phyloP scores from a whole-genome alignment of 2,797 vertebrate genomes.

The Anguilla megastoma region DNA sequence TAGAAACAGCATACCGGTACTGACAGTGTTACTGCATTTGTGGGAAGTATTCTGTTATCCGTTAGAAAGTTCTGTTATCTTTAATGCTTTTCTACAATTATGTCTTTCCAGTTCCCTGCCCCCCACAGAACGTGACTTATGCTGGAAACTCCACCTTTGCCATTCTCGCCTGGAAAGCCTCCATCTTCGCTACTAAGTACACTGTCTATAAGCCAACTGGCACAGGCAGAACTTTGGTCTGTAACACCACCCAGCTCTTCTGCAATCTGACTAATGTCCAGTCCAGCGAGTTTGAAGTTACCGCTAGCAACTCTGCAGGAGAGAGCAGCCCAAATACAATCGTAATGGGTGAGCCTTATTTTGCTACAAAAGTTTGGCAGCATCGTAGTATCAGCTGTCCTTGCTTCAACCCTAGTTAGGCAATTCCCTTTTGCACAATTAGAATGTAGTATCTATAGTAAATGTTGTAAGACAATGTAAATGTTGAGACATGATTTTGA shows the following conservation, averaged over 20 bases:
- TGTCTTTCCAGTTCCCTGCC: conserved; percentile 65
- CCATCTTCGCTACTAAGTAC: conserved; percentile 63
- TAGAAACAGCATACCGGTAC: background rate
- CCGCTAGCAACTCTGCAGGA: conserved; percentile 67
- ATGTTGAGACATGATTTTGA: background rate
- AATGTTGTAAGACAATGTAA: background rate
- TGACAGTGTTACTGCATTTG: background rate
- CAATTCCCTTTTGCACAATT: background rate
- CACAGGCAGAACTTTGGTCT: conserved; percentile 42
- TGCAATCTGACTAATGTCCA: conserved; percentile 56
- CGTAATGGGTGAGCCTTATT: conserved; percentile 54
- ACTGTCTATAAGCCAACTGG: conserved; percentile 50
- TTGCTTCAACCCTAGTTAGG: background rate
- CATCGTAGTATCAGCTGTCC: background rate
- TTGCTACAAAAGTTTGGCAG: background rate
- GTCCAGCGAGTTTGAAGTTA: conserved; percentile 51
- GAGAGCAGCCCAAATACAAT: conserved; percentile 58
- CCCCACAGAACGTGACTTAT: conserved; percentile 58
- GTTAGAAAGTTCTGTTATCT: background rate
- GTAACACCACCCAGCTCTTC: conserved; percentile 60
- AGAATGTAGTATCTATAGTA: background rate
- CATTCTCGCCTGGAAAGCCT: conserved; percentile 61
- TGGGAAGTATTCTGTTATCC: background rate
- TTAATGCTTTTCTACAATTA: background rate
- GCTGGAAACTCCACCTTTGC: conserved; percentile 36